Conservation (phyloP, 37 sponge, comb jelly and placozoan genomes). For the Diacarnus erythraeanus region DNA sequence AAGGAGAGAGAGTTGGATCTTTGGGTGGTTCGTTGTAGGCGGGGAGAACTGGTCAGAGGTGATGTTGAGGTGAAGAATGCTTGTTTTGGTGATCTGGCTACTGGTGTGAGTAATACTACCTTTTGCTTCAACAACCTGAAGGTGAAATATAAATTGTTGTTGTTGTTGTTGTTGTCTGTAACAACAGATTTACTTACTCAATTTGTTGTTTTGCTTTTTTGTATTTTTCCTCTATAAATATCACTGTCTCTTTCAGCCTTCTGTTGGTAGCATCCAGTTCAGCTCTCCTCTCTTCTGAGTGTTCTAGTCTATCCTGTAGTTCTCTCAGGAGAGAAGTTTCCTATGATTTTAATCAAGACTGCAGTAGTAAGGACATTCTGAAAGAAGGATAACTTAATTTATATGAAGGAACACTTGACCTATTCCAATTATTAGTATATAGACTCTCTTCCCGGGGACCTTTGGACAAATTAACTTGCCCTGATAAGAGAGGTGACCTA, state of each 20-base stretch:
- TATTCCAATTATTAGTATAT: too few relatives aligned
- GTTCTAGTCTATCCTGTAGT: background rate
- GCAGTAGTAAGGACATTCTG: too few relatives aligned
- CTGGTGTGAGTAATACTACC: background rate
- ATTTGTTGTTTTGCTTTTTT: background rate
- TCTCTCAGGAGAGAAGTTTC: background rate
- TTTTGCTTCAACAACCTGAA: background rate
- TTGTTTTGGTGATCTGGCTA: slow-evolving; percentile 1
- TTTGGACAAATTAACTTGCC: too few relatives aligned
- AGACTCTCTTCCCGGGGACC: too few relatives aligned
- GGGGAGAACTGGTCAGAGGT: background rate
- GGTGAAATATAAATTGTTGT: background rate
- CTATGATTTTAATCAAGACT: too few relatives aligned
- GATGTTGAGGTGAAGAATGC: background rate
- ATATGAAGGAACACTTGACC: too few relatives aligned
- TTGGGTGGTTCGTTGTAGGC: background rate
- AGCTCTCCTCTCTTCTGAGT: background rate
- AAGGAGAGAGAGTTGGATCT: background rate
- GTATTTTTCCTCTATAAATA: background rate
- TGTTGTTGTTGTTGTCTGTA: background rate
- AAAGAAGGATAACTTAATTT: too few relatives aligned
- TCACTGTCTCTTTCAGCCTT: background rate
- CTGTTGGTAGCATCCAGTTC: background rate
- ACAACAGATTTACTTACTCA: background rate
- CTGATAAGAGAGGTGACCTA: too few relatives aligned